Evolutionary conservation across 2,797 vertebrate species (phyloP), one percentile per base, ranked within the genome.

Genomic region (Tarsius wallacei): DNA sequence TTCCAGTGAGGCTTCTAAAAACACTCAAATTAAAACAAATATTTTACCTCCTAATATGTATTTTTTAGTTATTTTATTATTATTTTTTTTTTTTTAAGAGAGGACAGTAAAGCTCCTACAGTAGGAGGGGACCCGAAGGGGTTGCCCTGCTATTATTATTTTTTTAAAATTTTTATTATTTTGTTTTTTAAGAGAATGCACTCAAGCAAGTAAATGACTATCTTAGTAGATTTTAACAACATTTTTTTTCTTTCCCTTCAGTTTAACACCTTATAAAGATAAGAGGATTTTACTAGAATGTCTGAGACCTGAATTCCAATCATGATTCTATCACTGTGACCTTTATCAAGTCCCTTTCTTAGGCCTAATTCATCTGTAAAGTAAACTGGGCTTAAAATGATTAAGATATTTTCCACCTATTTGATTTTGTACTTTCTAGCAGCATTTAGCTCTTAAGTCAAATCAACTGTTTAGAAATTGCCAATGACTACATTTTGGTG

Each of bases 21-120:
- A 86, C 64, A 83, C 8, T 89, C 59, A 94, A 80, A 91, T 84
- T 73, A 94, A 92, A 85, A 85, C 10, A 51, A 42, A 36, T 33
- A 36, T 78, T 94, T 87, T 78, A 68, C 7, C 36, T 81, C 21
- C 36, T 66, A 74, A 31, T 90, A 33, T 70, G 4, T 94, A 85
- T 89, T 94, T 96, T 91, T 21, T 33, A 76, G 33, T 80, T 94
- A 51, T 63, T 92, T 93, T 92, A 59, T 53, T 93, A 82, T 96
- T 42, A 42, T 42, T 42, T 42, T 5, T 42, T 42, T 42, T 5
- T 42, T 42, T 42, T 42, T 42, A 42, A 42, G 42, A 42, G 42
- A 42, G 42, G 3, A 42, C 42, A 42, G 42, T 42, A 42, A 42
- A 42, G 42, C 42, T 42, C 42, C 42, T 42, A 42, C 42, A 42